Base-by-base conservation (phyloP, 2,888 invertebrate species). In the Alloplasta piceator region DNA sequence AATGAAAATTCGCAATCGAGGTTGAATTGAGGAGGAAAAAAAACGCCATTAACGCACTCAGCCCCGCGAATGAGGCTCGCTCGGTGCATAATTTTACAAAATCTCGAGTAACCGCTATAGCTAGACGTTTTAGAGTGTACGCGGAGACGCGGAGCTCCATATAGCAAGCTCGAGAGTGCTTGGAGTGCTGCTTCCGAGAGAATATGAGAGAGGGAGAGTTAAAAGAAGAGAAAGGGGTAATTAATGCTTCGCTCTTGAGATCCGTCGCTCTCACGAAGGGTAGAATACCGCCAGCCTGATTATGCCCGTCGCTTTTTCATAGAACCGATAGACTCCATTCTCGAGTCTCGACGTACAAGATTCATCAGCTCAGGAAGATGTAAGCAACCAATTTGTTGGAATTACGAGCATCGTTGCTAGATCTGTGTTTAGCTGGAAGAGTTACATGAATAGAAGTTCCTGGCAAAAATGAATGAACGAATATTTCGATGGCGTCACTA, bases 201-300 rank as follows among this genome's bases (percentile, higher is more conserved):
- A 72, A 56, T 12, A 50, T n/a, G 12, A 12, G 50, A 12, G 50
- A 4, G 1, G n/a, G 50, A 12, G 50, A 9, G 46, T 4, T 39
- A 10, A 46, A 38, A 43, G 26, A 43, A 67, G 46, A 43, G 50
- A 41, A 36, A 6, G 61, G 43, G 10, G 60, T 78, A 78, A 78
- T 78, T 78, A 78, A 78, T 71, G 72, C 78, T 46, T 48, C 16
- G 58, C 72, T 67, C 55, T 67, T 52, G 61, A 67, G 78, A 78
- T 78, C 55, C 78, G 67, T 78, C 72, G 78, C 61, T 78, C 72
- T 46, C 26, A 26, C 60, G 50, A 10, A 68, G 58, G 26, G 26
- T 26, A 26, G 26, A 26, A 26, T 26, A 26, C 26, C 26, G 26
- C 26, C 26, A 26, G 26, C 26, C 26, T 26, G 26, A 26, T 26